Conservation (phyloP, 1,140 invertebrate species). For the Stenopsyche tienmushanensis region DNA sequence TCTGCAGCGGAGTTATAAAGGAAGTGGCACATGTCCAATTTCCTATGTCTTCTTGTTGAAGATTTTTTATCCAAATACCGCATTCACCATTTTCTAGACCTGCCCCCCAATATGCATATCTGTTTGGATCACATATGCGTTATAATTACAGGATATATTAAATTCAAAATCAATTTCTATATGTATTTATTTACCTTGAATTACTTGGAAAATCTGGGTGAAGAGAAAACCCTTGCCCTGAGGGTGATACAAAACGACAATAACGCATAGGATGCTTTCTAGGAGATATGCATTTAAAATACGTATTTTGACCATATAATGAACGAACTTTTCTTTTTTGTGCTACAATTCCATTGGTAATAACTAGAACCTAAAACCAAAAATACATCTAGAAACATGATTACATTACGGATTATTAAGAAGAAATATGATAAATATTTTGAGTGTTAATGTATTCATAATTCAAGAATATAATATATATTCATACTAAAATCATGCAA, state of each 20-base stretch:
- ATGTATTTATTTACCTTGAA: slow-evolving; percentile 9
- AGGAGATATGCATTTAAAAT: slow-evolving; percentile 4
- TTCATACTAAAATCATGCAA: too few species aligned
- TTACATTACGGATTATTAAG: too few species aligned
- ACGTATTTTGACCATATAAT: not conserved
- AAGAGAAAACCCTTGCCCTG: not conserved
- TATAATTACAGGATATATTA: not conserved
- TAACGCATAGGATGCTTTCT: slow-evolving; percentile 5
- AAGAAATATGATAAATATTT: too few species aligned
- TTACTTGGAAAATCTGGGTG: not conserved
- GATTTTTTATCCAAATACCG: slow-evolving; percentile 14
- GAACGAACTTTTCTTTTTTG: not conserved
- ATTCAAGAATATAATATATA: not conserved
- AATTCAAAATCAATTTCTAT: slow-evolving; percentile 6
- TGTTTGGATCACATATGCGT: not conserved
- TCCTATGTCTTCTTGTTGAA: slow-evolving; percentile 20
- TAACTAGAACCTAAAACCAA: slow-evolving; percentile 17
- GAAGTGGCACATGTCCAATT: slow-evolving; percentile 31
- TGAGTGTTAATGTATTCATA: too few species aligned
- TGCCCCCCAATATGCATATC: slow-evolving; percentile 24
- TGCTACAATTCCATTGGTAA: slow-evolving; percentile 2
- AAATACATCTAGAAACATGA: not conserved
- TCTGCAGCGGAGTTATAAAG: not conserved
- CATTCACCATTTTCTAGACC: slow-evolving; percentile 30
- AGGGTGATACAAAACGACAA: slow-evolving; percentile 19